Base-by-base conservation (phyloP, 2,888 invertebrate species). In the Troides oblongomaculatus region DNA sequence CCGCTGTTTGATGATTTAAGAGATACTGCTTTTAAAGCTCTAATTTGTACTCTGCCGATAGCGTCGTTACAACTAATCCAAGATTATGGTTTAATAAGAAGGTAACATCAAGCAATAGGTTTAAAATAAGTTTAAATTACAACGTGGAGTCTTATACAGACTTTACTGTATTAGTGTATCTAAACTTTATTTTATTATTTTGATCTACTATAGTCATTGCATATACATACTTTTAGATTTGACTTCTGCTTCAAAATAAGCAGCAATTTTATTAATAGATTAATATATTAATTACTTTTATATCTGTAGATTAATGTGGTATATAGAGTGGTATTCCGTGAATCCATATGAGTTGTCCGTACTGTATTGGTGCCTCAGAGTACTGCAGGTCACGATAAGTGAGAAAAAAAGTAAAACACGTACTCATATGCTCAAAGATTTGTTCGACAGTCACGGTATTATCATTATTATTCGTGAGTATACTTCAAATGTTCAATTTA, bases 311-410 rank as follows among this genome's bases (percentile, higher is more conserved):
- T 74, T 89, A 62, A 83, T 91, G 86, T 92, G 90, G 91, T 90
- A 90, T 73, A 84, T 91, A 21, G 92, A 92, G 70, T 91, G 92
- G 92, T 92, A 91, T 69, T 81, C 86, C 0, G 86, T 84, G 72
- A 84, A 74, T 65, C 89, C 90, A 0, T 92, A 81, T 71, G 89
- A 90, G 68, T 71, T 88, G 36, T 70, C 80, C 0, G 76, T 85
- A 1, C 73, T 92, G 62, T 92, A 92, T 72, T 92, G 92, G 92
- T 85, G 88, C 71, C 68, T 89, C 57, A 76, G 92, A 18, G 71
- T 90, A 2, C 77, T 92, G 14, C 84, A 84, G 3, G 82, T 79
- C 0, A 74, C 83, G 0, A 73, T 77, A 0, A 71, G 72, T 39
- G 71, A 74, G 17, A 76, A 82, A 10, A 65, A 71, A 6, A 67